A percentile compares a stretch with the other conserved stretches of the same genome.
Evolutionary conservation across 2,888 invertebrate species (phyloP).

Genomic region (Lithophane semibrunnea): DNA sequence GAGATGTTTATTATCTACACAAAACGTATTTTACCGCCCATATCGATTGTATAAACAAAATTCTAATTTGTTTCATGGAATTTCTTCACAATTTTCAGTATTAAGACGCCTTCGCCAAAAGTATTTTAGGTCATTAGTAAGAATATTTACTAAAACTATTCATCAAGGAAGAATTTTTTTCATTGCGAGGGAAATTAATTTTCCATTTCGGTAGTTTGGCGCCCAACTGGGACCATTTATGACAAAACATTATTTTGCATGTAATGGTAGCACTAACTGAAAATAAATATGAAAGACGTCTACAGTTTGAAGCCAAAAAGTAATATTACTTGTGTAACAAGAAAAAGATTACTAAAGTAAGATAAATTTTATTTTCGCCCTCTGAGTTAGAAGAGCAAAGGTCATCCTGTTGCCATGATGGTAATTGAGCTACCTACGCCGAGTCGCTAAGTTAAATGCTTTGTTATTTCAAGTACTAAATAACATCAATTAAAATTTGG

Average conservation of each 20-base stretch:
- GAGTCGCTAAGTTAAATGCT: constrained; percentile 55
- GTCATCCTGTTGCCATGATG: constrained; percentile 57
- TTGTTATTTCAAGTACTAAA: constrained; percentile 61
- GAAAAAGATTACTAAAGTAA: constrained; percentile 55
- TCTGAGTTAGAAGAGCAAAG: constrained; percentile 54
- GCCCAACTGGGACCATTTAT: constrained; percentile 48
- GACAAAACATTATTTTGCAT: constrained; percentile 14
- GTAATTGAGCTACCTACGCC: constrained; percentile 44
- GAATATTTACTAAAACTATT: constrained; percentile 55
- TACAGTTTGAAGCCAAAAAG: constrained; percentile 43
- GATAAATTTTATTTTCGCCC: constrained; percentile 52
- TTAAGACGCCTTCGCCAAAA: constrained; percentile 17
- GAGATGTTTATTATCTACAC: constrained; percentile 45
- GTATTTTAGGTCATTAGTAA: constrained; percentile 55
- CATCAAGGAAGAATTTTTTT: constrained; percentile 37
- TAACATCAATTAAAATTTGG: constrained; percentile 66
- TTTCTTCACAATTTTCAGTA: constrained; percentile 42
- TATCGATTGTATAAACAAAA: constrained; percentile 49
- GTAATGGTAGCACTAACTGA: constrained; percentile 12
- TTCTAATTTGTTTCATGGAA: constrained; percentile 34
- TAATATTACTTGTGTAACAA: constrained; percentile 57
- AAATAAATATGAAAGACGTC: constrained; percentile 16
- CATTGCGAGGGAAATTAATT: constrained; percentile 35
- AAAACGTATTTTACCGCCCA: constrained; percentile 25
- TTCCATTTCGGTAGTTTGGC: constrained; percentile 44